Evolutionary conservation across 2,888 invertebrate species (phyloP).

Genomic region (Idaea dimidiata): DNA sequence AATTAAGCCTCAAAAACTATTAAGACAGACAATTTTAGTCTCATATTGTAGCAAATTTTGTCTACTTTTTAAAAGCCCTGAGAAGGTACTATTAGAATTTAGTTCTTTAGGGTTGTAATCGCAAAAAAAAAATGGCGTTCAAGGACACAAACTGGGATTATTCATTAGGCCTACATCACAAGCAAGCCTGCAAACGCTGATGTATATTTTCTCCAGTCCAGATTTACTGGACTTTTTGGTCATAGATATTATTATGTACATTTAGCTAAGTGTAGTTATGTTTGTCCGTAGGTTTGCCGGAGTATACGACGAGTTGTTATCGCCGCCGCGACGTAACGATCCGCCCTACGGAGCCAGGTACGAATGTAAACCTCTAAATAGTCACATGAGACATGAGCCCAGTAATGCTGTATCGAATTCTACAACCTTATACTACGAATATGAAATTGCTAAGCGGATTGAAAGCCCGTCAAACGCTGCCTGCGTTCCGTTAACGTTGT

Average conservation of each 20-base stretch:
- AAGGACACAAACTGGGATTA: too few species aligned
- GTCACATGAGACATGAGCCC: conserved; percentile 54
- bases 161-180: background rate
- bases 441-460: conserved; percentile 66
- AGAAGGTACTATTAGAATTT: too few species aligned
- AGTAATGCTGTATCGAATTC: conserved; percentile 44
- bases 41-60: too few species aligned
- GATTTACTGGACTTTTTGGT: too few species aligned
- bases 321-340: conserved; percentile 74
- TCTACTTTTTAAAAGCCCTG: too few species aligned
- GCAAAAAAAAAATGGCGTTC: too few species aligned
- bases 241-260: too few species aligned
- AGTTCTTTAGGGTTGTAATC: too few species aligned
- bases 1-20: too few species aligned
- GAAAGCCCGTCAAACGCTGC: conserved; percentile 46
- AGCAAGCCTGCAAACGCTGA: too few species aligned
- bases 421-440: conserved; percentile 40
- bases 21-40: too few species aligned
- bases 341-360: conserved; percentile 78
- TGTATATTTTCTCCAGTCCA: too few species aligned
- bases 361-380: conserved; percentile 75
- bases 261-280: conserved; percentile 12
- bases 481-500: conserved; percentile 21
- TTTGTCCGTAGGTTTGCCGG: conserved; percentile 59
- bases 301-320: conserved; percentile 76